Conservation (phyloP, 2,888 invertebrate species). For the Aleiodes alternator region DNA sequence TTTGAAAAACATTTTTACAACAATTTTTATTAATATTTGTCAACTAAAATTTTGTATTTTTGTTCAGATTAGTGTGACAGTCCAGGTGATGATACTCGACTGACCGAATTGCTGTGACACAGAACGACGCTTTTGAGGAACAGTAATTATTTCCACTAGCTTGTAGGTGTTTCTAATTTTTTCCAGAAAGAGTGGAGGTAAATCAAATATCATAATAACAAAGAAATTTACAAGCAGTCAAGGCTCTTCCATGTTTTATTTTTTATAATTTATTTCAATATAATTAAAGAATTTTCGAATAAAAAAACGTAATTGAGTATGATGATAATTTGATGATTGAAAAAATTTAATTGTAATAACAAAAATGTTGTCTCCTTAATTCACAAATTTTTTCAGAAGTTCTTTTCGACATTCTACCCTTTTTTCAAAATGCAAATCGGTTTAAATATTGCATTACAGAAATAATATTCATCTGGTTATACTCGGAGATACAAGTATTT, state of each 20-base stretch:
- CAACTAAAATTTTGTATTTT: background rate
- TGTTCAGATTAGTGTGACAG: slow-evolving; percentile 23
- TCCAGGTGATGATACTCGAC: slow-evolving; percentile 45
- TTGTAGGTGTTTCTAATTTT: slow-evolving; percentile 33
- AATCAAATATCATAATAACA: no score
- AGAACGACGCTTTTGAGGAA: slow-evolving; percentile 55
- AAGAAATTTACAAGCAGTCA: background rate
- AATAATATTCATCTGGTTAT: no score
- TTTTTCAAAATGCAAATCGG: no score
- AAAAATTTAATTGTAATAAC: slow-evolving; percentile 4
- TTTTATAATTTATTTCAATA: background rate
- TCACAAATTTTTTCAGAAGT: no score
- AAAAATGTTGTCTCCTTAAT: no score
- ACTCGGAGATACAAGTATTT: no score
- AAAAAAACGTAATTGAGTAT: slow-evolving; percentile 16
- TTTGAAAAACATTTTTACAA: slow-evolving; percentile 44
- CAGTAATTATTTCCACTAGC: slow-evolving; percentile 69
- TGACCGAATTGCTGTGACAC: slow-evolving; percentile 54
- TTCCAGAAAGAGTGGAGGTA: background rate
- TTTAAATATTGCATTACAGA: no score
- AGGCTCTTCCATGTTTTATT: background rate
- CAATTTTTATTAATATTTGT: no score
- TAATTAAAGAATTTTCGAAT: slow-evolving; percentile 22
- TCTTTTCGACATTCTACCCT: no score
- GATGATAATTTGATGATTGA: slow-evolving; percentile 27